Base-by-base conservation (phyloP, 2,888 invertebrate genomes). In the Cremastinae sp. region DNA sequence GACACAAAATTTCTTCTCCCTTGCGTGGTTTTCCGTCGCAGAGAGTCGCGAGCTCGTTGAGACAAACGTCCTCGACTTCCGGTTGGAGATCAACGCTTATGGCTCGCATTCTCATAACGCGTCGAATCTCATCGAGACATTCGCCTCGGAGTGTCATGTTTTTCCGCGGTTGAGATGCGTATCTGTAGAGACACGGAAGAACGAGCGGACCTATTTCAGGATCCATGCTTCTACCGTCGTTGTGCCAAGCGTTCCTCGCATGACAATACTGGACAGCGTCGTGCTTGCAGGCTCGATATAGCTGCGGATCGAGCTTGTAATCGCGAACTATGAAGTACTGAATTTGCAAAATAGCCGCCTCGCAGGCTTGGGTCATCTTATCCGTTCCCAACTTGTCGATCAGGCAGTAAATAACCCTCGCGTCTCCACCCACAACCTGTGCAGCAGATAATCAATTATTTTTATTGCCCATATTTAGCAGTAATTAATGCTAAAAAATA, bases 251-350 rank as follows among this genome's bases (percentile, higher is more conserved):
- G 14, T 92, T 92, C 81, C 93, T 94, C 0, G 96, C 96, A 84
- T 95, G 94, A 87, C 98, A 98, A 38, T 94, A 92, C 68, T 93
- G 93, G 2, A 93, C 92, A 1, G 98, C 98, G 91, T 98, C 98
- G 78, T 93, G 93, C 84, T 94, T 95, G 87, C 99, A 99, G 34
- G 95, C 94, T 85, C 94, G 93, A 87, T 96, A 99, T 49, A 99
- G 90, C 82, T 94, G 94, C 0, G 97, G 96, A 90, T 98, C 98
- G 54, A 98, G 91, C 84, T 96, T 97, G 88, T 97, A 99, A 90
- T 99, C 97, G 83, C 99, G 93, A 0, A 97, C 96, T 77, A 99
- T 94, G 90, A 99, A 99, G 90, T 98, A 99, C 87, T 99, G 98
- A 84, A 99, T 97, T 90, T 98, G 97, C 74, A 99, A 92, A 49